phyloP scores from a whole-genome alignment of 1,140 invertebrate species.

The Drosophila sp. region DNA sequence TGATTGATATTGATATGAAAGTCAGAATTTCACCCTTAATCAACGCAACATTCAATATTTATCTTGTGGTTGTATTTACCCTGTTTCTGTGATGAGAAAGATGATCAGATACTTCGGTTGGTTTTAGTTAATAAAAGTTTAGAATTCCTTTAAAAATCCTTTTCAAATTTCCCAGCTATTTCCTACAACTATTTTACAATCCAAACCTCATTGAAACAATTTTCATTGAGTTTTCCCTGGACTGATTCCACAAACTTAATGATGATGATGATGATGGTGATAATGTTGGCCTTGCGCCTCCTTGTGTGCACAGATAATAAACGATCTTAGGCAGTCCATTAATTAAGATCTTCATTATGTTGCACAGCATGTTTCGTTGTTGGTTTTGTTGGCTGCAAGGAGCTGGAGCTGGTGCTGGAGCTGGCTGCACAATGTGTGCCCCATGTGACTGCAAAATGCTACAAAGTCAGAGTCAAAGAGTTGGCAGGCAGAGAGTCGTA shows the following conservation, averaged over 20 bases:
- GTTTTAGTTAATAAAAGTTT: too few relatives aligned
- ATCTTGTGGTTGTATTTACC: too few relatives aligned
- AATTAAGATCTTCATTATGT: constrained; percentile 27
- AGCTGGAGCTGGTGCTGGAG: not conserved
- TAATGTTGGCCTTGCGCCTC: constrained; percentile 27
- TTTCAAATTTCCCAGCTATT: not conserved
- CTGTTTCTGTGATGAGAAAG: too few relatives aligned
- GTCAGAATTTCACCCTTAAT: too few relatives aligned
- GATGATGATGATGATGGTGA: not conserved
- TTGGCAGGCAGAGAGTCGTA: not conserved
- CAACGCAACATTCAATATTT: too few relatives aligned
- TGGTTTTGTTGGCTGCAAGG: not conserved
- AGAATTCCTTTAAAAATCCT: too few relatives aligned
- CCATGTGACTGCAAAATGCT: constrained; percentile 8
- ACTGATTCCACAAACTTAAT: not conserved
- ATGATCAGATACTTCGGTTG: too few relatives aligned
- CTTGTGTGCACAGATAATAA: not conserved
- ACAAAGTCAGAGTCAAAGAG: not conserved
- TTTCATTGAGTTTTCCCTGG: not conserved
- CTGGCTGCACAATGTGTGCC: not conserved
- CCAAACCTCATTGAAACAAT: not conserved
- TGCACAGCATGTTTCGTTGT: constrained; percentile 9
- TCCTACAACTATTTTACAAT: not conserved
- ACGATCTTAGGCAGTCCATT: constrained; percentile 9
- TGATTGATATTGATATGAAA: too few relatives aligned